phyloP scores from a whole-genome alignment of 2,113 vertebrate species.

The Catharus minimus region DNA sequence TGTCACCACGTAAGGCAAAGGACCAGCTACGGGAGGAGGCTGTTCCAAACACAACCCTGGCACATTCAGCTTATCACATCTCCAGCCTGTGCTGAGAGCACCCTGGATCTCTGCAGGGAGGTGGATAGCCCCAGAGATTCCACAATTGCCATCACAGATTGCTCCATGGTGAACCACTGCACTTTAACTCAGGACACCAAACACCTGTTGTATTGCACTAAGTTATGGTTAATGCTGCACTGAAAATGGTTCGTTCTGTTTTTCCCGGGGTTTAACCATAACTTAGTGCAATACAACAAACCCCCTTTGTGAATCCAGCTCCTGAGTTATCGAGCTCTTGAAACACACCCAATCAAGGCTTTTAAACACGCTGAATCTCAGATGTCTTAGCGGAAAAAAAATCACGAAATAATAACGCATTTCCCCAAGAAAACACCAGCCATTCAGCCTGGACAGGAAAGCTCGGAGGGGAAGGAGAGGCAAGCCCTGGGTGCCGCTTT shows the following conservation, averaged over 20 bases:
- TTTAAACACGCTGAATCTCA: background rate
- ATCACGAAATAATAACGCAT: background rate
- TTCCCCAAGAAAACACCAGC: background rate
- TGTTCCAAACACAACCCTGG: background rate
- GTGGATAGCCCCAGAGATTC: accelerated
- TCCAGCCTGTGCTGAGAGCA: accelerated
- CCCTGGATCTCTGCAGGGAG: background rate
- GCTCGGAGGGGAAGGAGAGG: background rate
- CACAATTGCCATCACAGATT: background rate
- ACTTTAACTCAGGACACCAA: background rate
- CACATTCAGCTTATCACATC: background rate
- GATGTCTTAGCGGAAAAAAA: background rate
- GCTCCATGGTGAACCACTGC: background rate
- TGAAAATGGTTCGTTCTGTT: too few species aligned
- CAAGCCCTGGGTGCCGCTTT: accelerated
- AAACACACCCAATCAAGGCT: background rate
- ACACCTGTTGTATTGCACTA: background rate
- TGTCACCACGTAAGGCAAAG: accelerated
- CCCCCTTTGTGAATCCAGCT: background rate
- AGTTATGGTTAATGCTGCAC: too few species aligned
- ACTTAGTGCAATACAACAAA: too few species aligned
- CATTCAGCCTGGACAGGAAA: background rate
- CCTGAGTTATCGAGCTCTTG: background rate
- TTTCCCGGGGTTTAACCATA: too few species aligned
- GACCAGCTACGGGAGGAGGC: background rate